Evolutionary conservation across 2,888 invertebrate genomes (phyloP).

Genomic region (Chrysina gloriosa): DNA sequence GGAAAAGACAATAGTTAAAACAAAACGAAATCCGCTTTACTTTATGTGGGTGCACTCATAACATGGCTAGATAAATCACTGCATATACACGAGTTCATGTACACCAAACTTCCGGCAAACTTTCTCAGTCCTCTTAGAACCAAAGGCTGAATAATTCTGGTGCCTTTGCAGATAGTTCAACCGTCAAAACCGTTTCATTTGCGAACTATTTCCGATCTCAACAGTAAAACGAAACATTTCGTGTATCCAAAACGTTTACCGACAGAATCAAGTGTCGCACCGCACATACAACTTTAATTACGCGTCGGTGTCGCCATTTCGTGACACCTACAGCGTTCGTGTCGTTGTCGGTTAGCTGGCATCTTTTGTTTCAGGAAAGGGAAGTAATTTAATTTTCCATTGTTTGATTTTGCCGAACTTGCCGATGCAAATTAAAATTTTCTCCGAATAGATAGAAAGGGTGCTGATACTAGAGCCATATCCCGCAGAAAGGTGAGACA

Average conservation of each 20-base stretch:
- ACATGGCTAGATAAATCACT: constrained; percentile 30
- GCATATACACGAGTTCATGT: constrained; percentile 17
- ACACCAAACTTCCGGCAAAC: constrained; percentile 13
- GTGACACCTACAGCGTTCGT: constrained; percentile 17
- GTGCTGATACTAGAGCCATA: no score
- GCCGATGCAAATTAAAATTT: constrained; percentile 31
- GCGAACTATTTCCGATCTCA: constrained; percentile 19
- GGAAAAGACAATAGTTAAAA: constrained; percentile 11
- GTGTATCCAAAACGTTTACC: constrained; percentile 27
- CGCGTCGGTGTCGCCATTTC: constrained; percentile 17
- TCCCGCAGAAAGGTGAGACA: neutral
- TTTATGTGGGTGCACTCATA: constrained; percentile 3
- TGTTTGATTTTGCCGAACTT: constrained; percentile 29
- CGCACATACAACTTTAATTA: constrained; percentile 24
- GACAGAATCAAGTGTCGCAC: constrained; percentile 11
- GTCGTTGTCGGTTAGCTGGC: constrained; percentile 14
- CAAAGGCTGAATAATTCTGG: neutral
- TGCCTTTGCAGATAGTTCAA: constrained; percentile 17
- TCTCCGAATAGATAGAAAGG: neutral
- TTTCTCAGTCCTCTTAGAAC: constrained; percentile 12
- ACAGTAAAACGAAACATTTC: constrained; percentile 10
- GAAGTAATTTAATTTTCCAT: constrained; percentile 34
- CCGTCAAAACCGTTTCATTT: constrained; percentile 11
- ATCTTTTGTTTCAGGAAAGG: constrained; percentile 23
- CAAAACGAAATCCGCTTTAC: constrained; percentile 7